Base-by-base conservation (phyloP, 37 sponge, comb jelly and placozoan genomes). In the Aphrocallistes beatrix region DNA sequence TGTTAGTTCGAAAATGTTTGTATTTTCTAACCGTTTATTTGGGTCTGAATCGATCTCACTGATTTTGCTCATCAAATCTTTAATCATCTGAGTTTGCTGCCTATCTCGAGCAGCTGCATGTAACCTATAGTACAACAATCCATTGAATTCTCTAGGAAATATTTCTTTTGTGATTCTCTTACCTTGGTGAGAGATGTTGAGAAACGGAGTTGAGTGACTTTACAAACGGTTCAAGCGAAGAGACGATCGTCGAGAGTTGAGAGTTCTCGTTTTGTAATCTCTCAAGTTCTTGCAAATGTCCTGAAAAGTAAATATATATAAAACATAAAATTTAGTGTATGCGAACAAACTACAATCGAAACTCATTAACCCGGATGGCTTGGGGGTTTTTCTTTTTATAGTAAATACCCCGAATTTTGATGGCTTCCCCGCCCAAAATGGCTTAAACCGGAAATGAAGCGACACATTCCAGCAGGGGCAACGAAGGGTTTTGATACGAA, bases 201-300 rank as follows among this genome's bases (percentile, higher is more conserved):
- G 75, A 60, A 32, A 60, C 75, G 3, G 75, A 60, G n/a, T 60
- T 60, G 10, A 60, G 75, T 19, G 75, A 60, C n/a, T 60, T 60
- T 25, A 60, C 75, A 30, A 60, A 60, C 8, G 75, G 75, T 19
- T 60, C 75, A 3, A 60, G 34, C 1, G 75, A 60, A 60, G 75
- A 60, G 10, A 60, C 75, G 21, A 60, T 60, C 25, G 75, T 60
- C 10, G 75, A 3, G 10, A 60, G n/a, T 60, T 60, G 75, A 25
- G 21, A 25, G 34, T 60, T 60, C n/a, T 60, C 75, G 34, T 60
- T 60, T 3, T 60, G 21, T 60, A 60, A 28, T 60, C 75, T 60
- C 32, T 60, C 75, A 25, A 60, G 21, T 30, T 60, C 75, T 60
- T 60, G 75, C 8, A 60, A 30, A 60, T 60, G 75, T 6, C 75